Evolutionary conservation across 1,140 invertebrate species (phyloP), one percentile per base, ranked within the genome.

Genomic region (Cydia strobilella): DNA sequence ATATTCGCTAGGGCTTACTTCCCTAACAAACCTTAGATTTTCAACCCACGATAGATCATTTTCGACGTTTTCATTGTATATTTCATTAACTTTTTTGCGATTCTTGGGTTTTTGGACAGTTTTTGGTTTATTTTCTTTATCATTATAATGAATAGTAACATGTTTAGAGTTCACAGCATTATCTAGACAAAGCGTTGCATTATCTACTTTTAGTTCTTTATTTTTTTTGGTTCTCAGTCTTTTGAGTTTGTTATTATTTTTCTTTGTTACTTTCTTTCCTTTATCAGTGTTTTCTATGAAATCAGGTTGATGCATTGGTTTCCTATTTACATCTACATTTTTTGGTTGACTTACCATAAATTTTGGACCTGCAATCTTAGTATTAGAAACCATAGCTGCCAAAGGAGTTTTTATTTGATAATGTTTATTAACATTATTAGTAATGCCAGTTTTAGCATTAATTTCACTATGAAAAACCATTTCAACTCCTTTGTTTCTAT

Each of bases 21-120:
- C 79, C 72, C 89, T 82, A 0, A 90, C 77, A 48, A 80, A 86
- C 75, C 79, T 84, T 39, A 91, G 81, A 42, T 80, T 83, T 76
- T 86, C 80, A 27, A 90, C 23, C 90, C 88, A 91, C 1, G 84
- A 83, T 12, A 91, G 72, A 75, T 87, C 83, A 35, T 75, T 78
- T 72, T 76, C 74, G 18, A 76, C 54, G 73, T 72, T 76, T 69
- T 66, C 76, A 39, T 73, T 78, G 59, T 77, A 76, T 54, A 79
- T 78, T 62, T 51, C 42, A 42, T 54, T 74, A 20, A 59, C 54
- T 5, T 59, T 59, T 59, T 59, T 23, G 7, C 1, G 0, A 3
- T 59, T 59, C 9, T 59, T 59, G 23, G 54, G 54, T 20, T 59
- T 51, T 51, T 51, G 7, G 48, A 18, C n/a, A 18, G 10, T 51